A percentile compares a stretch with the other conserved stretches of the same genome.
These are phyloP conservation scores for Dendropsophus ebraccatus DNA, from an alignment of 2,113 vertebrate genomes.

Conservation along the genomic window DNA sequence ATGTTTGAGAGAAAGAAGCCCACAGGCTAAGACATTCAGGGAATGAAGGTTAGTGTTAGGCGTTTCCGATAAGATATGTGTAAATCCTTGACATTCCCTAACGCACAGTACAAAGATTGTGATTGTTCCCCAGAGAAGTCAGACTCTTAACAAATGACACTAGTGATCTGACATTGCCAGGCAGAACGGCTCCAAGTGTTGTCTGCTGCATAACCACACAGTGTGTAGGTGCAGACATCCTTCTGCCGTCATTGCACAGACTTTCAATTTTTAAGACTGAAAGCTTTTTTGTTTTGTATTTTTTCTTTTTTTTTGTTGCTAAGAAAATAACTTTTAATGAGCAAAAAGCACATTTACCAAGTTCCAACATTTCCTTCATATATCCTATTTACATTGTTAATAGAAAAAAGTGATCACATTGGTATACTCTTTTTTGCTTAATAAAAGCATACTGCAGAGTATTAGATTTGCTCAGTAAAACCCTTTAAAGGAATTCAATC, in stretches of 20 bases:
- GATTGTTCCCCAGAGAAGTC: slow-evolving; percentile 38
- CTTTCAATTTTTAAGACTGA: neutral
- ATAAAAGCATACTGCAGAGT: no score
- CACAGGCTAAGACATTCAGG: slow-evolving; percentile 18
- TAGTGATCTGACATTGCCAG: neutral
- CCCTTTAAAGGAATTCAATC: no score
- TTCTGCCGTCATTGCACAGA: neutral
- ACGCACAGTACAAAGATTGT: slow-evolving; percentile 1
- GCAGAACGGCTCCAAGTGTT: neutral
- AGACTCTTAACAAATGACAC: slow-evolving; percentile 22
- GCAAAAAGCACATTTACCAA: neutral
- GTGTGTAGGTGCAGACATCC: slow-evolving; percentile 19
- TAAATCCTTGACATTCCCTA: slow-evolving; percentile 46
- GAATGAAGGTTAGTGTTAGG: neutral
- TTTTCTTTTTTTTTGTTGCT: neutral
- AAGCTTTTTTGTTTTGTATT: neutral
- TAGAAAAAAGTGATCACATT: no score
- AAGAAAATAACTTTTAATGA: neutral
- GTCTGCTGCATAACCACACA: neutral
- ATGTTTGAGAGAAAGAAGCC: neutral
- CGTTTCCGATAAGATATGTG: slow-evolving; percentile 29
- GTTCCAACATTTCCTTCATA: neutral
- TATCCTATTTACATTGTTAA: no score
- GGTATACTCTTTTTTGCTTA: no score
- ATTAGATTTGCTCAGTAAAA: no score